Percentiles rank a stretch among this genome's conserved stretches.
phyloP scores from a whole-genome alignment of 2,113 vertebrate species.

The Seriola aureovittata region DNA sequence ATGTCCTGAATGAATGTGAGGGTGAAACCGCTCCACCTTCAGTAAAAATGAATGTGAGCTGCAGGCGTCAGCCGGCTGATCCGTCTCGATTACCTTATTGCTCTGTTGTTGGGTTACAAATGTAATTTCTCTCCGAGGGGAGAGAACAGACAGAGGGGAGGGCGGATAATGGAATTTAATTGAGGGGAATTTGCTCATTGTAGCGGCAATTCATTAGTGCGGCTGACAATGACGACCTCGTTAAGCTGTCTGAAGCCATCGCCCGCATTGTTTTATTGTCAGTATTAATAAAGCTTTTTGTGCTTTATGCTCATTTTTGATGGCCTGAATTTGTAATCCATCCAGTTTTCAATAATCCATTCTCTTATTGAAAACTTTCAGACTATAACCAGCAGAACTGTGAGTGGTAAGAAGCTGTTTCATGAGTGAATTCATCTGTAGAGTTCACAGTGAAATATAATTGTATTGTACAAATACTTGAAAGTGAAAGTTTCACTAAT shows the following conservation, averaged over 20 bases:
- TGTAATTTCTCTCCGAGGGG: conserved; percentile 26
- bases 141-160: conserved; percentile 27
- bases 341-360: conserved; percentile 2
- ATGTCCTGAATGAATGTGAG: too few species aligned
- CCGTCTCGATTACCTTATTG: conserved; percentile 32
- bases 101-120: conserved; percentile 47
- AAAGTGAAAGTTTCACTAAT: too few species aligned
- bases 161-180: conserved; percentile 43
- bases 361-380: not conserved
- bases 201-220: conserved; percentile 54
- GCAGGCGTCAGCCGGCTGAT: conserved; percentile 13
- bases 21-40: not conserved
- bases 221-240: conserved; percentile 37
- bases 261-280: conserved; percentile 28
- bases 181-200: conserved; percentile 52
- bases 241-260: conserved; percentile 50
- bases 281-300: conserved; percentile 53
- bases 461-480: too few species aligned
- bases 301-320: conserved; percentile 8
- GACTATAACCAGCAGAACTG: not conserved
- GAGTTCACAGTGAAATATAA: too few species aligned
- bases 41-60: not conserved
- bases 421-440: too few species aligned
- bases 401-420: not conserved
- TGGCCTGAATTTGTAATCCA: conserved; percentile 26